Conservation (phyloP, 2,113 vertebrate genomes). For the Leucopternis melanops region DNA sequence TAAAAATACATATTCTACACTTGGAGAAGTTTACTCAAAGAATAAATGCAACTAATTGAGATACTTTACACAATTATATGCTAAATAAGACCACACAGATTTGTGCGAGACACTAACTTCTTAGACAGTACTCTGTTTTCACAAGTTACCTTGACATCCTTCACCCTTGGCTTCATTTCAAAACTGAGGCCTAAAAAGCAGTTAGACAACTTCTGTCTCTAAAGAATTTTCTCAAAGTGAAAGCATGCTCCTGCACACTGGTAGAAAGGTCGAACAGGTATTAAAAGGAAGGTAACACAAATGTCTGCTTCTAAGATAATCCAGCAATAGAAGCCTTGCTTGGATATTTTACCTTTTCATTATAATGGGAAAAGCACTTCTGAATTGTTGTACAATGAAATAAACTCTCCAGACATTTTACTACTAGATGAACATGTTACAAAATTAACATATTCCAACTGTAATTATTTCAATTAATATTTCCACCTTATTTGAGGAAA, state of each 20-base stretch:
- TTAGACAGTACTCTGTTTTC: not conserved
- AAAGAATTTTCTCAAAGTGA: no score
- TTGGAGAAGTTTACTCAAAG: not conserved
- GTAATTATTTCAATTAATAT: slow-evolving; percentile 6
- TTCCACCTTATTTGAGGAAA: slow-evolving; percentile 13
- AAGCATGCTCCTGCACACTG: not conserved
- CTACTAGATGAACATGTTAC: not conserved
- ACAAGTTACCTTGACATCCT: not conserved
- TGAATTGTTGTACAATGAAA: not conserved
- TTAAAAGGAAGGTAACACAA: not conserved
- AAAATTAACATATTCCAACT: not conserved
- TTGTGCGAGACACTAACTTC: not conserved
- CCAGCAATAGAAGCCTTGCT: not conserved
- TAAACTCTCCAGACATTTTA: not conserved
- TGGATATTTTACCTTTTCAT: not conserved
- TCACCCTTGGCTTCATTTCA: not conserved
- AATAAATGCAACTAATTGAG: not conserved
- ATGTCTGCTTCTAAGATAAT: not conserved
- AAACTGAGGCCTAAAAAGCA: no score
- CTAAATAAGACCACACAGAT: not conserved
- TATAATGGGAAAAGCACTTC: not conserved
- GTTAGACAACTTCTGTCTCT: no score
- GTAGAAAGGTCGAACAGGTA: not conserved
- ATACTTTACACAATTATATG: not conserved
- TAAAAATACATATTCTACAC: not conserved